Conservation (phyloP, 2,113 vertebrate species). For the Hippotragus niger region DNA sequence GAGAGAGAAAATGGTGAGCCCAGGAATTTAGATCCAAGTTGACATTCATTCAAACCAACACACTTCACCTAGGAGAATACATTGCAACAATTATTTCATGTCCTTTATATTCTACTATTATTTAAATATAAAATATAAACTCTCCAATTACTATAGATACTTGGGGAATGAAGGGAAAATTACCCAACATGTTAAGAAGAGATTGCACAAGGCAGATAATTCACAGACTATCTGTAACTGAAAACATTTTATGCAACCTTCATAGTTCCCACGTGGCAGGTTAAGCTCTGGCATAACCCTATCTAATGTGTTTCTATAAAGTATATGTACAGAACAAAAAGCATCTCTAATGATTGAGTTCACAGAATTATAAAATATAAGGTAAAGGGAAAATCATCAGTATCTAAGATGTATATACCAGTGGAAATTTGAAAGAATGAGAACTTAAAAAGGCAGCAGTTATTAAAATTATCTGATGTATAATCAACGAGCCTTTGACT, state of each 20-base stretch:
- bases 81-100: background rate
- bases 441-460: background rate
- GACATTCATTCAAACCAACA: background rate
- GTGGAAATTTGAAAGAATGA: background rate
- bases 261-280: background rate
- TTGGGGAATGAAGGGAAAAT: background rate
- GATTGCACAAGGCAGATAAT: background rate
- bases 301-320: background rate
- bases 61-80: background rate
- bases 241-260: background rate
- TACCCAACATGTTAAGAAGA: background rate
- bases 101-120: background rate
- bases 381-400: background rate
- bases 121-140: constrained; percentile 15
- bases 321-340: background rate
- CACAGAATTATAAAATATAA: background rate
- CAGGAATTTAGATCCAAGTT: background rate
- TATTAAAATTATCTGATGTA: background rate
- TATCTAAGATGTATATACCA: background rate
- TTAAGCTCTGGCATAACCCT: background rate
- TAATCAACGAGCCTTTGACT: background rate
- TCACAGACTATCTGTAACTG: background rate
- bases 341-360: background rate
- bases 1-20: background rate
- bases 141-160: background rate